phyloP scores from a whole-genome alignment of 1,140 invertebrate genomes.

The Goniozus legneri region DNA sequence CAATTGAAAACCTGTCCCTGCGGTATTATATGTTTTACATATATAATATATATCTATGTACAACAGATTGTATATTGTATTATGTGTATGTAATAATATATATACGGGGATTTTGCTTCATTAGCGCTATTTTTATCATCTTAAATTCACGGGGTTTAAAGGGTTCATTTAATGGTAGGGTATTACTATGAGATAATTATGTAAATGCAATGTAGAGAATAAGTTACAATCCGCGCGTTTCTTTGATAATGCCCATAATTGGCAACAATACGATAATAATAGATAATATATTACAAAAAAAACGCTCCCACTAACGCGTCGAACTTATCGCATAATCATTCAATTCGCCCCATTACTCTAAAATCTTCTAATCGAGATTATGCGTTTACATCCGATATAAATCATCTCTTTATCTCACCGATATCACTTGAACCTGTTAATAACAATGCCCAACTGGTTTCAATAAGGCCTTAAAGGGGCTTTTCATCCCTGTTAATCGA shows the following conservation, averaged over 20 bases:
- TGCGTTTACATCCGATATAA: conserved; percentile 29
- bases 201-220: conserved; percentile 40
- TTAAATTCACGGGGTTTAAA: no score
- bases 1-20: no score
- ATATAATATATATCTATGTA: conserved; percentile 34
- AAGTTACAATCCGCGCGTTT: conserved; percentile 45
- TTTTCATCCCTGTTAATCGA: no score
- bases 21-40: no score
- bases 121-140: no score
- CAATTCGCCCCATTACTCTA: conserved; percentile 8
- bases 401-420: conserved; percentile 43
- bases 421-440: conserved; percentile 47
- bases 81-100: conserved; percentile 26
- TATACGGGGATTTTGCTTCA: conserved; percentile 11
- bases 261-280: conserved; percentile 52
- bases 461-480: conserved; percentile 52
- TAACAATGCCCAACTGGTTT: conserved; percentile 55
- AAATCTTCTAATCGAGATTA: conserved; percentile 1
- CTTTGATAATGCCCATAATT: conserved; percentile 52
- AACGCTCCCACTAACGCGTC: neutral
- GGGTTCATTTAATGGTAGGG: no score
- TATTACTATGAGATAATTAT: no score
- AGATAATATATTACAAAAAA: conserved; percentile 47
- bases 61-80: conserved; percentile 32
- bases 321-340: neutral